Evolutionary conservation across 2,797 vertebrate genomes (phyloP), one percentile per base, ranked within the genome.

Genomic region (Coranthus polyacanthus): DNA sequence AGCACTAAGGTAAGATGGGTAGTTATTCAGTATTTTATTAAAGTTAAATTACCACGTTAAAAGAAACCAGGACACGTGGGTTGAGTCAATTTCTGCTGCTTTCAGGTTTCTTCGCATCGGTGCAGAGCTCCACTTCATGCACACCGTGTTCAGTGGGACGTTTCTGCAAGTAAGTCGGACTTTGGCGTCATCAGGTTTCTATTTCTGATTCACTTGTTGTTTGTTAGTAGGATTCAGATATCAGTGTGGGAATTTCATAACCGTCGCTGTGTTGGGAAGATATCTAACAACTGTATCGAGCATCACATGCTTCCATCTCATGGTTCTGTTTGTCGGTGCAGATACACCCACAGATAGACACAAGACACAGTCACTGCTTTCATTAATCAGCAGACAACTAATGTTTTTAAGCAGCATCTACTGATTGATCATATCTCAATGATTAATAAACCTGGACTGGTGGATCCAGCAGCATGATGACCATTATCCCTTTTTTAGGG

Each of bases 141-240:
- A 46, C 88, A 21, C 93, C 94, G 1, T 97, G 96, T 84, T 62
- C 57, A 0, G 81, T 61, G 0, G 96, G 94, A 79, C 90, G 81
- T 1, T 97, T 94, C 62, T 97, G 96, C 96, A 97, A 95, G 96
- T 97, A 89, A 94, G 94, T 84, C 63, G 2, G 7, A 21, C 2
- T 58, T 26, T 1, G 58, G 32, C 20, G 42, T 39, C 61, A 15
- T 4, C 0, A 0, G 13, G 8, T 37, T 36, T 21, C 12, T 46
- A 2, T 55, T 58, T 67, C 5, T 63, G 12, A 59, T 49, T 37
- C 15, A 70, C 16, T 12, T 72, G 15, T 36, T 72, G 32, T 75
- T 44, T 11, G 54, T 69, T 49, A 44, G 52, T 13, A 60, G 45
- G 21, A 37, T 37, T 32, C 51, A 32, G 12, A 58, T 59, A 51